Evolutionary conservation across 2,888 invertebrate genomes (phyloP).

Genomic region (Mythimna ferrago): DNA sequence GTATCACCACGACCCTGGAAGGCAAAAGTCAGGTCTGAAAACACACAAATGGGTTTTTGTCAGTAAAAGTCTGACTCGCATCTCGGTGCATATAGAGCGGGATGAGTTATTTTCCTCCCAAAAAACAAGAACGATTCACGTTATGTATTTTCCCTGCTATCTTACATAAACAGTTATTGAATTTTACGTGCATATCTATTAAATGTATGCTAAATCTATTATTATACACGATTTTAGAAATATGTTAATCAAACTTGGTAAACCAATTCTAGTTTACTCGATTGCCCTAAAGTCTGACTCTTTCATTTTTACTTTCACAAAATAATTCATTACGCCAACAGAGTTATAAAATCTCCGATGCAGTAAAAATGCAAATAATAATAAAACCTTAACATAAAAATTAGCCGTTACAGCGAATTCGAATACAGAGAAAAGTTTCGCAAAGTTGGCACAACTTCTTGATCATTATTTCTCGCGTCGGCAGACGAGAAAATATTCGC

Average conservation of each 20-base stretch:
- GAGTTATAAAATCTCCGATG: constrained; percentile 39
- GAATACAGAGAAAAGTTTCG: constrained; percentile 62
- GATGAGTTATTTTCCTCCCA: no score
- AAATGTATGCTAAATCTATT: not conserved
- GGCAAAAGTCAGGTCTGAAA: no score
- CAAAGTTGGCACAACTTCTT: constrained; percentile 67
- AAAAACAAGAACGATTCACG: no score
- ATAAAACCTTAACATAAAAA: constrained; percentile 71
- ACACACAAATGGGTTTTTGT: no score
- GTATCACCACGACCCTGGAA: no score
- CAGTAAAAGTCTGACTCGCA: no score
- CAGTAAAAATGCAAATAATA: constrained; percentile 55
- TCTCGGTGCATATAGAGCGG: no score
- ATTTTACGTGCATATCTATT: not conserved
- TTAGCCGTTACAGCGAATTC: constrained; percentile 71
- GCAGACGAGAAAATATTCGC: constrained; percentile 85
- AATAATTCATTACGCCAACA: constrained; percentile 29
- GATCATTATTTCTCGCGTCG: constrained; percentile 74
- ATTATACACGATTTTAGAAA: not conserved
- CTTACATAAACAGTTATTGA: not conserved
- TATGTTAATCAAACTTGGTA: not conserved
- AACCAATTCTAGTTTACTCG: not conserved
- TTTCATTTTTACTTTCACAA: constrained; percentile 17
- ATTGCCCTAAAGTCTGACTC: constrained; percentile 1
- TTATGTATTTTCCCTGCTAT: no score